Percentiles rank a stretch among this genome's conserved stretches.
These are phyloP conservation scores for Troides aeacus DNA, from an alignment of 2,888 invertebrate genomes.

Conservation along the genomic window DNA sequence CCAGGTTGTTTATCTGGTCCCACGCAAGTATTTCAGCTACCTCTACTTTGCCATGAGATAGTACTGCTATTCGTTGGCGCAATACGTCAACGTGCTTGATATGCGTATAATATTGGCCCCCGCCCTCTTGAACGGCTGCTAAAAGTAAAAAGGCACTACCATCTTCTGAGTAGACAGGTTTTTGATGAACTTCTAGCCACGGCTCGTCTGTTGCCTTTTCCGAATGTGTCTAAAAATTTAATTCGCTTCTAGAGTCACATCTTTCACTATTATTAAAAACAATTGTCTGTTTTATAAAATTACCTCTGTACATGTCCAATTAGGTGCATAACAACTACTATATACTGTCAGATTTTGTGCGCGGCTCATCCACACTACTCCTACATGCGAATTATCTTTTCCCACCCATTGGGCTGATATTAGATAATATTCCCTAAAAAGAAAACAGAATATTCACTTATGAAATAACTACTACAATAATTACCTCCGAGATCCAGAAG, in stretches of 20 bases:
- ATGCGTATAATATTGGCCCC: constrained; percentile 91
- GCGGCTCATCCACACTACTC: constrained; percentile 95
- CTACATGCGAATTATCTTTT: constrained; percentile 86
- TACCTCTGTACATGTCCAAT: constrained; percentile 92
- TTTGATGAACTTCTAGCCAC: constrained; percentile 92
- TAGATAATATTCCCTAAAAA: constrained; percentile 92
- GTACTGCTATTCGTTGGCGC: constrained; percentile 89
- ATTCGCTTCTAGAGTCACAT: not conserved
- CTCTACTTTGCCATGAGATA: constrained; percentile 92
- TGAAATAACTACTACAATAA: not conserved
- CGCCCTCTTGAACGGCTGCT: constrained; percentile 91
- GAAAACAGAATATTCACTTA: not conserved
- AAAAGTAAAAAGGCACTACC: constrained; percentile 91
- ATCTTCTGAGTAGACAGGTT: constrained; percentile 90
- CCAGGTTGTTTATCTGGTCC: constrained; percentile 90
- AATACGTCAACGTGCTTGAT: constrained; percentile 92
- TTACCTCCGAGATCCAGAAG: too few species aligned
- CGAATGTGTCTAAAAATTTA: constrained; percentile 83
- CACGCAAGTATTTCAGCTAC: constrained; percentile 90
- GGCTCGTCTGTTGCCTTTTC: constrained; percentile 91
- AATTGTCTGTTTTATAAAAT: not conserved
- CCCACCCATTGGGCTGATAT: constrained; percentile 95
- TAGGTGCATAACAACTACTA: constrained; percentile 90
- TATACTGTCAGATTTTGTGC: constrained; percentile 95
- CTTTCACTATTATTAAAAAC: not conserved